Base-by-base conservation (phyloP, 2,888 invertebrate genomes). In the Himalopsyche anomala region DNA sequence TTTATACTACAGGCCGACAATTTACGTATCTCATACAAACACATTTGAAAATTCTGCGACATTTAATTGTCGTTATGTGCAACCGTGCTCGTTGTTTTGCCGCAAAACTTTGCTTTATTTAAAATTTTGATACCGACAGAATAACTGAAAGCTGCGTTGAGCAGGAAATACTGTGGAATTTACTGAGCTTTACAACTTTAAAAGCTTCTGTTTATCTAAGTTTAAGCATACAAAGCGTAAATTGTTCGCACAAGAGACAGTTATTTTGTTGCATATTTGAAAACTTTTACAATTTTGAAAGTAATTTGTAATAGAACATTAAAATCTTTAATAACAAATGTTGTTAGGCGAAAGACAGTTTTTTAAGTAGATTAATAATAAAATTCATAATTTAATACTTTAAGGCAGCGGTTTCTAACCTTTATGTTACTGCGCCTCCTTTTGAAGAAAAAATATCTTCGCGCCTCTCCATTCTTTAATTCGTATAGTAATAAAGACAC, bases 201-300 rank as follows among this genome's bases (percentile, higher is more conserved):
- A 62, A 62, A 19, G 62, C 62, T 62, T 62, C 62, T 62, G 62
- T 62, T 62, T 62, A 62, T 62, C 62, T 62, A 19, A 62, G 62
- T 62, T 62, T 62, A 62, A 62, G 2, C 62, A 62, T 62, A 28
- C 62, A 19, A 19, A 62, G 28, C 62, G 28, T 62, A 28, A 62
- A 62, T 62, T 62, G 62, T 62, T 62, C 62, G 62, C 28, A 28
- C 62, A 62, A 62, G 62, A 62, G 62, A 2, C 8, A 9, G 62
- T 62, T 62, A 62, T 62, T 62, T 62, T 62, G 62, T 62, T 62
- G 62, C 62, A 62, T 62, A 62, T 62, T 62, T 62, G 62, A 28
- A 62, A 62, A 62, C 62, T 62, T 62, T 19, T 11, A 28, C 11
- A 62, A 5, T 19, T 62, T 62, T 19, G 8, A 9, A 62, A 62